phyloP scores from a whole-genome alignment of 2,888 invertebrate species.

The Ormia ochracea region DNA sequence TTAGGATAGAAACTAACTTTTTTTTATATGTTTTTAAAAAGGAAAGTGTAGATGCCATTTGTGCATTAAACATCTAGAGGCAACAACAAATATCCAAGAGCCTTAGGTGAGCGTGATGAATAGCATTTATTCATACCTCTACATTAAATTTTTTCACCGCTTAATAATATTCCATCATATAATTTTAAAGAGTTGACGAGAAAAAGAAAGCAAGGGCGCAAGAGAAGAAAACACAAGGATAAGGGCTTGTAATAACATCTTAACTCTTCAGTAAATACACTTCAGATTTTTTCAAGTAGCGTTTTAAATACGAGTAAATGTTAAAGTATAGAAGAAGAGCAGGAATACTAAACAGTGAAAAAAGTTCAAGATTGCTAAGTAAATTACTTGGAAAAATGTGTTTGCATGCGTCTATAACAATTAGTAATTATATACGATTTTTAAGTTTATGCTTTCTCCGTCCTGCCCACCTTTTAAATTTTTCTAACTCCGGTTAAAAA shows the following conservation, averaged over 20 bases:
- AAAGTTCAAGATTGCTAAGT: not conserved
- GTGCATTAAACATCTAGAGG: constrained; percentile 30
- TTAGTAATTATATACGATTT: too few species aligned
- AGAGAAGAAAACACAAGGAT: constrained; percentile 31
- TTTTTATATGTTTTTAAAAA: not conserved
- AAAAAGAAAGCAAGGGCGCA: not conserved
- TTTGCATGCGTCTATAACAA: not conserved
- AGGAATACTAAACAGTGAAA: not conserved
- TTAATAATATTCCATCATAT: not conserved
- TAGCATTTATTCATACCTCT: not conserved
- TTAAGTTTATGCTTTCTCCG: too few species aligned
- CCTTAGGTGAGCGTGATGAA: not conserved
- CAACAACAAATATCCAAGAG: constrained; percentile 25
- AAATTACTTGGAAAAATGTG: not conserved
- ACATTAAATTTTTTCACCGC: too few species aligned
- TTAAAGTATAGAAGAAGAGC: constrained; percentile 15
- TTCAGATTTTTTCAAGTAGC: constrained; percentile 31
- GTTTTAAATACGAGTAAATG: constrained; percentile 12
- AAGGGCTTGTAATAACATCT: constrained; percentile 39
- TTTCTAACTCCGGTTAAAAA: too few species aligned
- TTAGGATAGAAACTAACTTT: not conserved
- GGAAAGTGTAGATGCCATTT: not conserved
- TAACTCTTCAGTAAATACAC: constrained; percentile 51
- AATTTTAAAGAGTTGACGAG: not conserved
- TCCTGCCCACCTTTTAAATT: too few species aligned